Base-by-base conservation (phyloP, 2,888 invertebrate species). In the Leptinotarsa haldemani region DNA sequence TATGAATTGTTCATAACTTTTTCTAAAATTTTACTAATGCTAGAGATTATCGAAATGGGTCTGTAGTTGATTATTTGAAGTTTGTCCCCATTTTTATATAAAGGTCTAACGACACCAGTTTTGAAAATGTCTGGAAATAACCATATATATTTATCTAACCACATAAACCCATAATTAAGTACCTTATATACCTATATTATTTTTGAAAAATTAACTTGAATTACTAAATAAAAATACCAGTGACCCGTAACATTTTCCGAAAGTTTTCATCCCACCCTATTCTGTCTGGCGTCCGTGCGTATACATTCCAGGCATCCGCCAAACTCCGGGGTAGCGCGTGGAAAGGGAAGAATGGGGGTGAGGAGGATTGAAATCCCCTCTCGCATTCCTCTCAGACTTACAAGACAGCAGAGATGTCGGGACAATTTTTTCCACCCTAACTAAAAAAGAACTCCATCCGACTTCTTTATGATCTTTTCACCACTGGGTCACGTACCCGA, bases 271-370 rank as follows among this genome's bases (percentile, higher is more conserved):
- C 77, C 77, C 81, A 78, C 78, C 78, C 80, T 78, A 77, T 78
- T 75, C 77, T 78, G 81, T 80, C 80, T 81, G 81, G 81, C 79
- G 79, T 82, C 79, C 79, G 77, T 79, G 79, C 80, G 77, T 77
- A 80, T 69, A 75, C 77, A 79, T 78, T 76, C 76, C 74, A 63
- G 73, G 74, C 75, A 74, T 70, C 69, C 73, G 65, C 74, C 73
- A 73, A 73, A 73, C 77, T 77, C 73, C 69, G 65, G 72, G 73
- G 64, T 22, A 30, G 67, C 70, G 70, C 50, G 48, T 48, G 22
- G 63, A 52, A 48, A 63, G 73, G 52, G 22, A 53, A 69, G 53
- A 68, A 18, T 25, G 61, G 48, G 48, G 65, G 53, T 18, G 46
- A 61, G 67, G 73, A 53, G 63, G 63, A 40, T 67, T 25, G 66